phyloP scores from a whole-genome alignment of 2,888 invertebrate genomes.

The Heteropelma amictum region DNA sequence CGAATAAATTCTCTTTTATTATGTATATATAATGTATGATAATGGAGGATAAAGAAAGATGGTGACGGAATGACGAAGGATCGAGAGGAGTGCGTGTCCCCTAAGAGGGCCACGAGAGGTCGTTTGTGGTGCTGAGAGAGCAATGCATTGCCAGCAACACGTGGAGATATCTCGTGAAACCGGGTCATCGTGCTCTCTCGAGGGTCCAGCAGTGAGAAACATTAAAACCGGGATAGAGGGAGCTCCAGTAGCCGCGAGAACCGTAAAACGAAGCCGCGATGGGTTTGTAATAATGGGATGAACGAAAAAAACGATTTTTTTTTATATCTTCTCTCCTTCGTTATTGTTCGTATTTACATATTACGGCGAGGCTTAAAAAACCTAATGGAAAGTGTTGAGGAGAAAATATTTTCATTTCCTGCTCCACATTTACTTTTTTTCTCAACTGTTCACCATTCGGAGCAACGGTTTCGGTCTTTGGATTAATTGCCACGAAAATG shows the following conservation, averaged over 20 bases:
- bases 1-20: too few relatives aligned
- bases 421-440: too few relatives aligned
- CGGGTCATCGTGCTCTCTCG: constrained; percentile 47
- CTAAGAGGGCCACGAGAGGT: constrained; percentile 26
- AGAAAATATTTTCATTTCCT: not conserved
- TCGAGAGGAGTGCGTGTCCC: constrained; percentile 41
- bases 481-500: too few relatives aligned
- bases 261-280: constrained; percentile 54
- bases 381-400: not conserved
- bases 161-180: constrained; percentile 33
- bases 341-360: constrained; percentile 24
- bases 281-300: constrained; percentile 33
- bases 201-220: constrained; percentile 36
- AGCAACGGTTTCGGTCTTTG: too few relatives aligned
- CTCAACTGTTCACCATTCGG: too few relatives aligned
- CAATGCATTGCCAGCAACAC: constrained; percentile 12
- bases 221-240: constrained; percentile 40
- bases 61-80: too few relatives aligned
- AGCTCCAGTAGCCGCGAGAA: constrained; percentile 46
- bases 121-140: constrained; percentile 4
- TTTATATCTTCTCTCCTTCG: constrained; percentile 25
- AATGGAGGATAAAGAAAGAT: constrained; percentile 18
- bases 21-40: constrained; percentile 2
- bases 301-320: constrained; percentile 23
- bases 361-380: constrained; percentile 15